Percentiles rank a stretch among this genome's conserved stretches.
Conservation (phyloP, 2,797 vertebrate genomes). For the Staurois parvus region DNA sequence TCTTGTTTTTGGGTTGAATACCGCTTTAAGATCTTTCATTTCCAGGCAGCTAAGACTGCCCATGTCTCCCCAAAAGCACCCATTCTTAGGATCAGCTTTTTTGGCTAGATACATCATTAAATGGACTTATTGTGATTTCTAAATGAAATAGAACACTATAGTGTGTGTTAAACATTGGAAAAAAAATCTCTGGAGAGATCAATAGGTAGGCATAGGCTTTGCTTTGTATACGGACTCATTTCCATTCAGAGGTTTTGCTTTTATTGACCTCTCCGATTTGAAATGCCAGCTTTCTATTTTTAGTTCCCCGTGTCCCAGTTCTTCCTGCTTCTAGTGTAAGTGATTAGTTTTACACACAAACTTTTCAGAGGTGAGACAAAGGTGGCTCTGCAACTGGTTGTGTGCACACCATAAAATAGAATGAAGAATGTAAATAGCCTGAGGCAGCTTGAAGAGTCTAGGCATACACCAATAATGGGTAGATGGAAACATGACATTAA, state of each 20-base stretch:
- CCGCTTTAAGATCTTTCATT: too few relatives aligned
- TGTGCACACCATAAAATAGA: neutral
- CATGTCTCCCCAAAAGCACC: too few relatives aligned
- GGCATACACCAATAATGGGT: too few relatives aligned
- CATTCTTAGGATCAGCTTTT: too few relatives aligned
- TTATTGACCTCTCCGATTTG: constrained; percentile 1
- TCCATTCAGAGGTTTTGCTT: neutral
- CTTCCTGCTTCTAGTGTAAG: neutral
- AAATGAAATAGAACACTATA: neutral
- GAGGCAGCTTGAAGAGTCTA: too few relatives aligned
- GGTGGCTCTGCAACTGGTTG: neutral
- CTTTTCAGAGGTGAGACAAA: neutral
- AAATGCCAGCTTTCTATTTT: constrained; percentile 20
- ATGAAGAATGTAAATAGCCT: neutral
- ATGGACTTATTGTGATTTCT: neutral
- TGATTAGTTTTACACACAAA: neutral
- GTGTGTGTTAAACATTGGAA: too few relatives aligned
- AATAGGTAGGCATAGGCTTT: neutral
- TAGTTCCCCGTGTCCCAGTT: neutral
- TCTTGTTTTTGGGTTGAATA: too few relatives aligned
- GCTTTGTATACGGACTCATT: neutral
- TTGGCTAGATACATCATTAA: too few relatives aligned
- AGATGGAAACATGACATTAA: too few relatives aligned
- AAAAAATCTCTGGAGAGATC: neutral
- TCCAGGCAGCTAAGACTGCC: too few relatives aligned